Evolutionary conservation across 2,797 vertebrate species (phyloP).

Genomic region (Sphaeramia orbicularis): DNA sequence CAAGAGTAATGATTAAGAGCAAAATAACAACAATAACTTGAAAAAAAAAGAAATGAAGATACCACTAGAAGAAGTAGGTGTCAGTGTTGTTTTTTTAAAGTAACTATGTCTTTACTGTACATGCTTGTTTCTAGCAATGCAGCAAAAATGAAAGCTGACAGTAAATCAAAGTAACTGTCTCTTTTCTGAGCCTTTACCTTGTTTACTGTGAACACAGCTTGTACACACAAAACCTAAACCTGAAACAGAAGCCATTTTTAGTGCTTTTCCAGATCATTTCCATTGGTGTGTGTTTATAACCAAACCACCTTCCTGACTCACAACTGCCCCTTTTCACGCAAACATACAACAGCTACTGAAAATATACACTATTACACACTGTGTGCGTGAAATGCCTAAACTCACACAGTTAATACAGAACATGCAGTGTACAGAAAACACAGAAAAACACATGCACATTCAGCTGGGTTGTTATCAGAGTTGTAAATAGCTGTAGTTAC

Average conservation of each 20-base stretch:
- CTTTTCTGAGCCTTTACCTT: slow-evolving; percentile 48
- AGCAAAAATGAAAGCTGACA: slow-evolving; percentile 55
- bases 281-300: neutral
- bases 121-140: slow-evolving; percentile 11
- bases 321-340: slow-evolving; percentile 11
- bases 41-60: slow-evolving; percentile 8
- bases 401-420: too few species aligned
- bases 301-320: slow-evolving; percentile 20
- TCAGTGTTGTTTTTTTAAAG: slow-evolving; percentile 16
- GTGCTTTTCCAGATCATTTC: slow-evolving; percentile 24
- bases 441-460: neutral
- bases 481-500: slow-evolving; percentile 55
- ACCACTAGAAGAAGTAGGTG: slow-evolving; percentile 9
- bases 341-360: slow-evolving; percentile 6
- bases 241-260: slow-evolving; percentile 10
- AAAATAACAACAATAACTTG: slow-evolving; percentile 5
- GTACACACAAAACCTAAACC: slow-evolving; percentile 9
- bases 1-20: too few species aligned
- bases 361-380: neutral
- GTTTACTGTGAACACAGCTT: slow-evolving; percentile 50
- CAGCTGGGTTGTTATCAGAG: slow-evolving; percentile 49
- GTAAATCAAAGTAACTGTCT: slow-evolving; percentile 69
- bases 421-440: neutral
- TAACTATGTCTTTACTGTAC: neutral
- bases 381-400: neutral